phyloP scores from a whole-genome alignment of 2,797 vertebrate genomes.

The Cossypha polioptera region DNA sequence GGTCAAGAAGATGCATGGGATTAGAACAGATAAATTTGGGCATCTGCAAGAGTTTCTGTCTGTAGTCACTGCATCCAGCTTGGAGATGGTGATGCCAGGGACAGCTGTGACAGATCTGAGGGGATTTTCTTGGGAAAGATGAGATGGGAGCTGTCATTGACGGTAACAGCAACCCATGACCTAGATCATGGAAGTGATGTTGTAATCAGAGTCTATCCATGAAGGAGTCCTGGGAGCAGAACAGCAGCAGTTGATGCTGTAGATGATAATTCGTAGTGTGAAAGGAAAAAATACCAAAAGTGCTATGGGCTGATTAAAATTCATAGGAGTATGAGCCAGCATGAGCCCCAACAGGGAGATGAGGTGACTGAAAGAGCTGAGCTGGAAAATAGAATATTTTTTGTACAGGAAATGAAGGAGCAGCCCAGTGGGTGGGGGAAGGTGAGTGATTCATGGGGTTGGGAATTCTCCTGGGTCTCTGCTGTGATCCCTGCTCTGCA shows the following conservation, averaged over 20 bases:
- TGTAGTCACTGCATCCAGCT: not conserved
- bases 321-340: not conserved
- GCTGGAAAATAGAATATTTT: not conserved
- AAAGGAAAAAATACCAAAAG: fast-evolving
- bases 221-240: not conserved
- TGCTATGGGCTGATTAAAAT: not conserved
- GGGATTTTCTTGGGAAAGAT: not conserved
- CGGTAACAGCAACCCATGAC: not conserved
- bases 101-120: not conserved
- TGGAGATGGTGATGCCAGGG: not conserved
- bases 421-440: not conserved
- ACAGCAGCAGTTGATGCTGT: not conserved
- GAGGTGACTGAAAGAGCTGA: not conserved
- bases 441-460: not conserved
- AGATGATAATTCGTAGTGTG: not conserved
- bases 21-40: not conserved
- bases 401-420: not conserved
- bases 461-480: not conserved
- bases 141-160: not conserved
- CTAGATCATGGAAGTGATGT: fast-evolving
- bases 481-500: not conserved
- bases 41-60: not conserved
- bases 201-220: not conserved
- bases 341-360: not conserved
- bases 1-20: not conserved